A percentile compares a stretch with the other conserved stretches of the same genome.
Conservation (phyloP, 2,888 invertebrate species). For the Halictus ligatus region DNA sequence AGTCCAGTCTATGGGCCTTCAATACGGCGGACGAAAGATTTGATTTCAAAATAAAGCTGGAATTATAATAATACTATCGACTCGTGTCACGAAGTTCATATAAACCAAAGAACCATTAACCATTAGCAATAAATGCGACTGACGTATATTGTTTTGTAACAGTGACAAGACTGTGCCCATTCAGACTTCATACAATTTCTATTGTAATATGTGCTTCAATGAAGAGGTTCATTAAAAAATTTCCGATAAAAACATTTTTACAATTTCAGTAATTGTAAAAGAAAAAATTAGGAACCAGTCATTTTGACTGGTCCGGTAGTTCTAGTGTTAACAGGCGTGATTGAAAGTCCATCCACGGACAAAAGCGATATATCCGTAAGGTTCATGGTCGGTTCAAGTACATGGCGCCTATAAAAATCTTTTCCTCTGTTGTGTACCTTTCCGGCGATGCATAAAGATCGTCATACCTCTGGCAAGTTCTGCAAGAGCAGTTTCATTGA, state of each 20-base stretch:
- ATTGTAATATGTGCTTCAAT: too few species aligned
- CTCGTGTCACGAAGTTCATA: not conserved
- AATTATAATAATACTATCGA: not conserved
- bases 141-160: too few species aligned
- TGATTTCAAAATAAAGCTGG: not conserved
- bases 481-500: constrained; percentile 1
- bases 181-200: too few species aligned
- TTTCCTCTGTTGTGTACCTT: not conserved
- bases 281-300: too few species aligned
- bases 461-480: not conserved
- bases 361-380: not conserved
- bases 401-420: not conserved
- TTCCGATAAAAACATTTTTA: too few species aligned
- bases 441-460: not conserved
- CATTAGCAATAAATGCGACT: too few species aligned
- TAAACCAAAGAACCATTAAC: not conserved
- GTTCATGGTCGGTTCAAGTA: not conserved
- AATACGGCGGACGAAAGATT: not conserved
- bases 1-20: too few species aligned
- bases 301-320: too few species aligned
- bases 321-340: not conserved
- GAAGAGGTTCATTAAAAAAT: too few species aligned
- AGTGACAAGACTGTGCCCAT: too few species aligned
- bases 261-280: too few species aligned
- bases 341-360: not conserved